Evolutionary conservation across 2,113 vertebrate genomes (phyloP), one percentile per base, ranked within the genome.

Genomic region (Petrocephalus zakoni): DNA sequence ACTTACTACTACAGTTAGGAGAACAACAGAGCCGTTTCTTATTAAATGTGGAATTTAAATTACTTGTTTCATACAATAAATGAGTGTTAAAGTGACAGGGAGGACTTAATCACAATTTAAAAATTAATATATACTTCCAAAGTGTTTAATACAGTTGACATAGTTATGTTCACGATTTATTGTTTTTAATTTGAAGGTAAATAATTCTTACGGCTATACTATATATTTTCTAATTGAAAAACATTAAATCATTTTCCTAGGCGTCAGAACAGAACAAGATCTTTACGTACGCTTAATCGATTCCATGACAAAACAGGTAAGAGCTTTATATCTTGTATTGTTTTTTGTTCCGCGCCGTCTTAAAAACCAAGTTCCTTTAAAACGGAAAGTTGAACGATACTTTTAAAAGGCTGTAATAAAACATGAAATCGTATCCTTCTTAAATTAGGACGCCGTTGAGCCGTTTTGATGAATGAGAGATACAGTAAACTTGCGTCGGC

Each of bases 291-390:
- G 97, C 22, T 96, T 97, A 92, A 97, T 97, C 93, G 97, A 97
- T 93, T 97, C 97, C 37, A 97, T 97, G 97, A 97, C 97, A 94
- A 97, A 97, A 95, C 97, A 97, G 97, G 97, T 97, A 96, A 97
- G 97, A 92, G 93, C 92, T 87, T 95, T 87, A 22, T 52, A 29
- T 89, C 17, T n/a, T 87, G 29, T 78, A 13, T 53, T 25, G n/a
- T 37, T 68, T 64, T 68, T 49, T 87, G 13, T 7, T 47, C 9
- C 81, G 75, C 75, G 42, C 29, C 17, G 42, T 25, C 22, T 64
- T 87, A 13, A 68, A 87, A 51, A 49, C 11, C 29, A 56, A 29
- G 15, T 81, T 22, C 1, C 52, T 2, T 15, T 51, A 13, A 29
- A 82, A 42, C 25, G 52, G 21, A 42, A 55, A 81, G 72, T 56